Percentiles rank a stretch among this genome's conserved stretches.
Evolutionary conservation across 2,113 vertebrate species (phyloP).

Genomic region (Eleginops maclovinus): DNA sequence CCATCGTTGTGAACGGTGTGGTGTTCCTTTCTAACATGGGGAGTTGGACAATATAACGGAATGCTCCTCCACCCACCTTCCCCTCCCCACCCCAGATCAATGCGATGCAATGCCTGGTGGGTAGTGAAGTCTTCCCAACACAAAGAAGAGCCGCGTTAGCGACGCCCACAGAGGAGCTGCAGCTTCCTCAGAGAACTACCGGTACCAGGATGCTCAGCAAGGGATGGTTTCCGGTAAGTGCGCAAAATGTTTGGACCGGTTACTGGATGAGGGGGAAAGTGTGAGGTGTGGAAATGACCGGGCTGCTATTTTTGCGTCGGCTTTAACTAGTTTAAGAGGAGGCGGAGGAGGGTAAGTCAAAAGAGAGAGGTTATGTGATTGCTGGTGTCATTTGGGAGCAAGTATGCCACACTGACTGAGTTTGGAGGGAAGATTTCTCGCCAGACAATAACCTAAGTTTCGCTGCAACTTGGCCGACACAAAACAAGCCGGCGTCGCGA

Average conservation of each 20-base stretch:
- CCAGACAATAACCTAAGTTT: constrained; percentile 68
- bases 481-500: constrained; percentile 4
- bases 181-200: constrained; percentile 75
- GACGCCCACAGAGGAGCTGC: constrained; percentile 41
- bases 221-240: constrained; percentile 78
- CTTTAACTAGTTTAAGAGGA: constrained; percentile 49
- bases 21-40: not conserved
- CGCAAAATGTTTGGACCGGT: constrained; percentile 79
- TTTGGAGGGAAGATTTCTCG: constrained; percentile 28
- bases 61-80: constrained; percentile 13
- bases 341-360: constrained; percentile 41
- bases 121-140: constrained; percentile 71
- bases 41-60: constrained; percentile 50
- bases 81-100: constrained; percentile 15
- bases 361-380: constrained; percentile 49
- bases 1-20: too few species aligned
- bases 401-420: constrained; percentile 14
- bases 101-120: constrained; percentile 68
- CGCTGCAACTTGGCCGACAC: constrained; percentile 51
- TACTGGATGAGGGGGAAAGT: constrained; percentile 65
- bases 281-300: constrained; percentile 69
- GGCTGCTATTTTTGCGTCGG: constrained; percentile 50
- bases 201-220: constrained; percentile 72
- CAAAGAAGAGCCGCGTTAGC: constrained; percentile 29
- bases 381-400: not conserved